Conservation (phyloP, 2,888 invertebrate genomes). For the Apotomis turbidana region DNA sequence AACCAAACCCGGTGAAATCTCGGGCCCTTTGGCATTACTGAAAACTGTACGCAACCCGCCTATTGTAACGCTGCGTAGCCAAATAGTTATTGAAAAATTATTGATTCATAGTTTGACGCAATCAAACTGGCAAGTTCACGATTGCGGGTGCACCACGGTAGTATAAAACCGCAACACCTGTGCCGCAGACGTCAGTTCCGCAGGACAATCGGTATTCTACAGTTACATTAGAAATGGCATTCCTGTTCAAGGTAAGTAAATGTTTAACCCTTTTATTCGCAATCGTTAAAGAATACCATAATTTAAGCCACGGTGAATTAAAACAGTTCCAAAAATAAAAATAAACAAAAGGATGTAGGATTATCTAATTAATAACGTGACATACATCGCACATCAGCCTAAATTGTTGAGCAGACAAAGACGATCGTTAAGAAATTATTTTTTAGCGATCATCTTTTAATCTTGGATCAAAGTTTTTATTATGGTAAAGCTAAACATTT, state of each 20-base stretch:
- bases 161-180: conserved; percentile 75
- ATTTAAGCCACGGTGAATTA: conserved; percentile 1
- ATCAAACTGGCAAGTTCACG: conserved; percentile 66
- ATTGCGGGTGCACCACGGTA: conserved; percentile 67
- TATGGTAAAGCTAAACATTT: too few relatives aligned
- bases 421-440: too few relatives aligned
- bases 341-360: too few relatives aligned
- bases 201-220: conserved; percentile 60
- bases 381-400: too few relatives aligned
- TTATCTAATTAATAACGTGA: too few relatives aligned
- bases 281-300: too few relatives aligned
- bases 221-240: conserved; percentile 65
- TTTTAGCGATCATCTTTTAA: too few relatives aligned
- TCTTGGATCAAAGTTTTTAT: too few relatives aligned
- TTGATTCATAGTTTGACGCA: conserved; percentile 80
- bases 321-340: not conserved
- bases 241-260: conserved; percentile 68
- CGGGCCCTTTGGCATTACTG: conserved; percentile 21
- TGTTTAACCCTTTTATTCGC: not conserved
- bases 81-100: conserved; percentile 74
- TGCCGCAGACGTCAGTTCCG: conserved; percentile 63
- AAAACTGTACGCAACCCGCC: conserved; percentile 38
- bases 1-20: conserved; percentile 26
- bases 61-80: conserved; percentile 67
- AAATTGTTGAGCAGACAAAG: not conserved